Percentiles rank a stretch among this genome's conserved stretches.
phyloP scores from a whole-genome alignment of 2,797 vertebrate species.

The Sphenopsis melanotis region DNA sequence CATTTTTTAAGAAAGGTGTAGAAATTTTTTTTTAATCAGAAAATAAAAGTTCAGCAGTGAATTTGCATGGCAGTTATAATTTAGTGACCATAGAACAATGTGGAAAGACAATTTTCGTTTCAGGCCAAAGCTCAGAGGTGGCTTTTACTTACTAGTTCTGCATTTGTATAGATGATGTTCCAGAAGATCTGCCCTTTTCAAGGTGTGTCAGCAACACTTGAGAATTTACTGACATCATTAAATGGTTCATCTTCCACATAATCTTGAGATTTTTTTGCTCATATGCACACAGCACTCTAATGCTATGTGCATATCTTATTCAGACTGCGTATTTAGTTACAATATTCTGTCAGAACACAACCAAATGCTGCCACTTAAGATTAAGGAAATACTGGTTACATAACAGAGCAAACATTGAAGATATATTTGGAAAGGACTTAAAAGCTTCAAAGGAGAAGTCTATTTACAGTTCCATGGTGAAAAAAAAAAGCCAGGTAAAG shows the following conservation, averaged over 20 bases:
- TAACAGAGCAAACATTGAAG: slow-evolving; percentile 51
- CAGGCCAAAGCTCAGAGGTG: background rate
- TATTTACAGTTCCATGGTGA: slow-evolving; percentile 6
- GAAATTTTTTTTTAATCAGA: background rate
- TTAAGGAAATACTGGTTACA: slow-evolving; percentile 52
- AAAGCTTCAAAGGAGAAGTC: slow-evolving; percentile 54
- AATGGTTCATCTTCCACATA: background rate
- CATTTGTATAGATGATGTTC: background rate
- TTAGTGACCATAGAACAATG: background rate
- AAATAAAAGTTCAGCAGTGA: background rate
- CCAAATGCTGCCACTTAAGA: slow-evolving; percentile 24
- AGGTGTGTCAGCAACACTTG: background rate
- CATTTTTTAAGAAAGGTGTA: background rate
- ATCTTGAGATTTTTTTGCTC: background rate
- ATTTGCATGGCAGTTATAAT: background rate
- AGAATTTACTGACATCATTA: background rate
- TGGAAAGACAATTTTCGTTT: background rate
- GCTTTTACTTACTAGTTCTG: background rate
- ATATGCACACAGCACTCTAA: background rate
- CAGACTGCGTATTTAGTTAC: background rate
- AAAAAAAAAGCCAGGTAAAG: background rate
- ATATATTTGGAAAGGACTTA: slow-evolving; percentile 65
- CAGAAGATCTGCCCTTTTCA: background rate
- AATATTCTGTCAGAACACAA: slow-evolving; percentile 24
- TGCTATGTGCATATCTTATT: background rate